A percentile compares a stretch with the other conserved stretches of the same genome.
phyloP scores from a whole-genome alignment of 2,888 invertebrate genomes.

The Taphrorychus bicolor region DNA sequence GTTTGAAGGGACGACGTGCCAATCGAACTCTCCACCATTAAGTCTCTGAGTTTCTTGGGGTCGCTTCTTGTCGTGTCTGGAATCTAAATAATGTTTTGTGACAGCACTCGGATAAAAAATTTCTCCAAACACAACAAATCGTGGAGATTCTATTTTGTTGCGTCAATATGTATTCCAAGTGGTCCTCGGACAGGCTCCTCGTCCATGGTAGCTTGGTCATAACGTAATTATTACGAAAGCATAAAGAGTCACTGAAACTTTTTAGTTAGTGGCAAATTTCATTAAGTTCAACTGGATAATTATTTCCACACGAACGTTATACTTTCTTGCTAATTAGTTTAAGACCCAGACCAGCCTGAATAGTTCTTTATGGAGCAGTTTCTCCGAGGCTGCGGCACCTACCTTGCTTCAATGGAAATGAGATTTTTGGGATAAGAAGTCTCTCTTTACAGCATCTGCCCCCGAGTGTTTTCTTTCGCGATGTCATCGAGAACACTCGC shows the following conservation, averaged over 20 bases:
- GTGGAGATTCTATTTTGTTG: not conserved
- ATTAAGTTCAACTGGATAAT: slow-evolving; percentile 32
- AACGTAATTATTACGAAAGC: not conserved
- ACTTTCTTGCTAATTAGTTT: slow-evolving; percentile 27
- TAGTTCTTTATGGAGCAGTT: slow-evolving; percentile 9
- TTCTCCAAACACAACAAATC: slow-evolving; percentile 16
- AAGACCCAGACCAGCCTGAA: slow-evolving; percentile 12
- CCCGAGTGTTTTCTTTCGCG: not conserved
- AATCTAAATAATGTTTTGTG: slow-evolving; percentile 44
- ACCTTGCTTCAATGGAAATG: not conserved
- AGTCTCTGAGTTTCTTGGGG: no score
- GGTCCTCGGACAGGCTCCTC: not conserved
- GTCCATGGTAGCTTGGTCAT: not conserved
- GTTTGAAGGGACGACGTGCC: no score
- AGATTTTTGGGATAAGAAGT: not conserved
- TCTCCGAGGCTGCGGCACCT: not conserved
- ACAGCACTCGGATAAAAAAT: slow-evolving; percentile 23
- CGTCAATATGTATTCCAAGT: not conserved
- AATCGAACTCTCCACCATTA: no score
- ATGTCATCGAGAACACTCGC: not conserved
- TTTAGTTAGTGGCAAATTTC: slow-evolving; percentile 32
- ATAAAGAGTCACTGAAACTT: slow-evolving; percentile 5
- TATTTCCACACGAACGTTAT: slow-evolving; percentile 20
- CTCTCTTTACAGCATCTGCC: not conserved
- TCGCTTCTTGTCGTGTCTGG: slow-evolving; percentile 45